phyloP scores from a whole-genome alignment of 2,113 vertebrate genomes.

The Oreochromis niloticus region DNA sequence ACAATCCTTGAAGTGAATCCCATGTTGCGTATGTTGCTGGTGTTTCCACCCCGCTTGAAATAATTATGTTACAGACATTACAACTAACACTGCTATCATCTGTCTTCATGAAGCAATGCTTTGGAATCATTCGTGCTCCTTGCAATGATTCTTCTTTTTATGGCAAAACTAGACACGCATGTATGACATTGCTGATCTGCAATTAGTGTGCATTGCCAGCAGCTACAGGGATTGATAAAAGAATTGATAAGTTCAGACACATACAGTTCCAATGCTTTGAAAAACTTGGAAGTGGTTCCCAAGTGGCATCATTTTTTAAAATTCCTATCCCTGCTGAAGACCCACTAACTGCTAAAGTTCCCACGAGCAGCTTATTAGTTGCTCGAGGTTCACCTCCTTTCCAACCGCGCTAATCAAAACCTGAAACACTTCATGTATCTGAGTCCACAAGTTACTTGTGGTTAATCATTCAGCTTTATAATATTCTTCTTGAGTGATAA shows the following conservation, averaged over 20 bases:
- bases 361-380: slow-evolving; percentile 72
- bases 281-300: background rate
- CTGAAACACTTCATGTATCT: slow-evolving; percentile 51
- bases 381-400: slow-evolving; percentile 82
- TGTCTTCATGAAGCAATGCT: background rate
- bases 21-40: background rate
- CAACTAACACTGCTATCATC: background rate
- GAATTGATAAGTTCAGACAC: background rate
- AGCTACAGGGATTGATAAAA: background rate
- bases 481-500: background rate
- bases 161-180: background rate
- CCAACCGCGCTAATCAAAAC: slow-evolving; percentile 84
- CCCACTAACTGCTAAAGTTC: slow-evolving; percentile 75
- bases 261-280: background rate
- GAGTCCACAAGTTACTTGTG: background rate
- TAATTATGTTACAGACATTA: background rate
- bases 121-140: background rate
- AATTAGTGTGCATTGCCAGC: background rate
- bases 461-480: background rate
- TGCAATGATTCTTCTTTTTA: background rate
- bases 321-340: background rate
- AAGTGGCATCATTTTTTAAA: fast-evolving
- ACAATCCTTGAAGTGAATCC: background rate
- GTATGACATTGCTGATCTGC: background rate
- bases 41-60: background rate